Conservation (phyloP, 2,888 invertebrate genomes). For the Tenodera sinensis region DNA sequence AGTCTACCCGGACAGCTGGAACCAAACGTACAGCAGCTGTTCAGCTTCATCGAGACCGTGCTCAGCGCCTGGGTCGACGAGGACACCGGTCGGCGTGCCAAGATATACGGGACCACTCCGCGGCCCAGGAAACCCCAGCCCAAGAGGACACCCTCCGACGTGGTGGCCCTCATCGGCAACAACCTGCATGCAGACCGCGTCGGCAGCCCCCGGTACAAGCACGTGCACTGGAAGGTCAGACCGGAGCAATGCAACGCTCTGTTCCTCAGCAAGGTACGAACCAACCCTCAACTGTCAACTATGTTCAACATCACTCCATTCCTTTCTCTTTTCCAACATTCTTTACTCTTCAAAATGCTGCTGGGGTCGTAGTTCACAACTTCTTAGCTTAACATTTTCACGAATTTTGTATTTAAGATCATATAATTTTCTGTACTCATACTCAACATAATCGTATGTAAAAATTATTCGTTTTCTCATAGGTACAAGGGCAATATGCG, state of each 20-base stretch:
- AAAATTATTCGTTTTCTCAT: too few relatives aligned
- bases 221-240: slow-evolving; percentile 81
- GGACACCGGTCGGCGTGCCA: slow-evolving; percentile 67
- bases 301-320: too few relatives aligned
- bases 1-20: slow-evolving; percentile 50
- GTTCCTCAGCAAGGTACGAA: slow-evolving; percentile 85
- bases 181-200: slow-evolving; percentile 34
- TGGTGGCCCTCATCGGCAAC: slow-evolving; percentile 34
- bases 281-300: too few relatives aligned
- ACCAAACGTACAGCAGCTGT: slow-evolving; percentile 75
- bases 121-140: slow-evolving; percentile 50
- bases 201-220: slow-evolving; percentile 43
- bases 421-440: too few relatives aligned
- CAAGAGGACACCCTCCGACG: slow-evolving; percentile 29
- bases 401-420: too few relatives aligned
- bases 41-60: slow-evolving; percentile 77
- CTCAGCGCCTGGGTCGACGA: slow-evolving; percentile 69
- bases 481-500: too few relatives aligned
- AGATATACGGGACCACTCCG: slow-evolving; percentile 49
- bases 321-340: too few relatives aligned
- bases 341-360: too few relatives aligned
- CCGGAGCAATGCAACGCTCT: slow-evolving; percentile 85
- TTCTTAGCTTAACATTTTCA: too few relatives aligned
- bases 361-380: too few relatives aligned
- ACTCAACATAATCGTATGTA: too few relatives aligned